Conservation (phyloP, 2,797 vertebrate genomes). For the Macrochelys suwanniensis region DNA sequence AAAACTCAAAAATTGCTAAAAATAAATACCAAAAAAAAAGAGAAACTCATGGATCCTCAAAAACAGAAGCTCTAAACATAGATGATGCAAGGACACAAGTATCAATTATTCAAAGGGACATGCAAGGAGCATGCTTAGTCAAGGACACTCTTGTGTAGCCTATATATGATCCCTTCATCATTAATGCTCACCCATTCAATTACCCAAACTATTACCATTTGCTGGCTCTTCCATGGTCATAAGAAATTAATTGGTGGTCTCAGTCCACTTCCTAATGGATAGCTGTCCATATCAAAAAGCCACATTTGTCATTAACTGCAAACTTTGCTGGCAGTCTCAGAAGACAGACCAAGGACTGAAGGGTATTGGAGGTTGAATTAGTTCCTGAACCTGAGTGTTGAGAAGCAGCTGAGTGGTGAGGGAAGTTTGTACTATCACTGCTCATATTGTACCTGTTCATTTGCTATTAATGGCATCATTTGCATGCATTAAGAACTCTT, state of each 20-base stretch:
- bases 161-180: fast-evolving
- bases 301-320: not conserved
- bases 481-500: not conserved
- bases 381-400: not conserved
- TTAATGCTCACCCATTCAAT: fast-evolving
- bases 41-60: not conserved
- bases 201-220: not conserved
- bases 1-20: not conserved
- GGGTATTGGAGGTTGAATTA: not conserved
- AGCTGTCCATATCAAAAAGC: not conserved
- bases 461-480: not conserved
- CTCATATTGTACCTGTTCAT: not conserved
- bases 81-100: not conserved
- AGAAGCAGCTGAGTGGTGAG: not conserved
- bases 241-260: not conserved
- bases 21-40: not conserved
- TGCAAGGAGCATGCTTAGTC: not conserved
- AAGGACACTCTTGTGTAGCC: not conserved
- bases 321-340: not conserved
- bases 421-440: not conserved
- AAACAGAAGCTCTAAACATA: not conserved
- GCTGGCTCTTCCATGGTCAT: not conserved
- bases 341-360: not conserved
- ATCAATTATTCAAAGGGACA: not conserved
- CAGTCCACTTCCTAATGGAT: not conserved